Evolutionary conservation across 2,797 vertebrate genomes (phyloP).

Genomic region (Gymnodraco acuticeps): DNA sequence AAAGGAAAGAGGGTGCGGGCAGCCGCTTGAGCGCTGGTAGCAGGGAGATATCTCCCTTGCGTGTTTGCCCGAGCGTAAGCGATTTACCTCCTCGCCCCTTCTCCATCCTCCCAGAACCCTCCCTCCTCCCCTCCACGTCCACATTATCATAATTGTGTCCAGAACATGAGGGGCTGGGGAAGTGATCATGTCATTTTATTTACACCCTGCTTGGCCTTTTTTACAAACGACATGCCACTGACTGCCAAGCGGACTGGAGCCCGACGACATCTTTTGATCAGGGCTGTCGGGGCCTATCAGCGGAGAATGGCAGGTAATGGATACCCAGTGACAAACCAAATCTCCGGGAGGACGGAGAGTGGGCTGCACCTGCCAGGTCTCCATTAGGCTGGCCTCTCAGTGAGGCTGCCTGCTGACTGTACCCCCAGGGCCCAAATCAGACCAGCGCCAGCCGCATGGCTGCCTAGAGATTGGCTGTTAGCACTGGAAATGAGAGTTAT

Average conservation of each 20-base stretch:
- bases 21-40: conserved; percentile 31
- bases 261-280: conserved; percentile 99
- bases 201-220: conserved; percentile 98
- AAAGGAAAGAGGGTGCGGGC: conserved; percentile 40
- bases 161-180: conserved; percentile 99
- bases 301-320: conserved; percentile 99
- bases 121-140: conserved; percentile 67
- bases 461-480: conserved; percentile 99
- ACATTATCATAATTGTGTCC: conserved; percentile 99
- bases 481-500: conserved; percentile 99
- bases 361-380: conserved; percentile 99
- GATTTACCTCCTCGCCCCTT: conserved; percentile 72
- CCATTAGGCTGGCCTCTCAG: conserved; percentile 96
- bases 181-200: conserved; percentile 99
- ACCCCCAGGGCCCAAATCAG: conserved; percentile 96
- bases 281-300: conserved; percentile 99
- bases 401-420: conserved; percentile 94
- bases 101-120: conserved; percentile 57
- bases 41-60: conserved; percentile 55
- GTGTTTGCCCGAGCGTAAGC: conserved; percentile 71
- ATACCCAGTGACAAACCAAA: conserved; percentile 99
- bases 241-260: conserved; percentile 97
- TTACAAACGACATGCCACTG: conserved; percentile 98
- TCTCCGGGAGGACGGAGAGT: conserved; percentile 98
- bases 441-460: conserved; percentile 87